Conservation (phyloP, 2,113 vertebrate species). For the Riparia riparia region DNA sequence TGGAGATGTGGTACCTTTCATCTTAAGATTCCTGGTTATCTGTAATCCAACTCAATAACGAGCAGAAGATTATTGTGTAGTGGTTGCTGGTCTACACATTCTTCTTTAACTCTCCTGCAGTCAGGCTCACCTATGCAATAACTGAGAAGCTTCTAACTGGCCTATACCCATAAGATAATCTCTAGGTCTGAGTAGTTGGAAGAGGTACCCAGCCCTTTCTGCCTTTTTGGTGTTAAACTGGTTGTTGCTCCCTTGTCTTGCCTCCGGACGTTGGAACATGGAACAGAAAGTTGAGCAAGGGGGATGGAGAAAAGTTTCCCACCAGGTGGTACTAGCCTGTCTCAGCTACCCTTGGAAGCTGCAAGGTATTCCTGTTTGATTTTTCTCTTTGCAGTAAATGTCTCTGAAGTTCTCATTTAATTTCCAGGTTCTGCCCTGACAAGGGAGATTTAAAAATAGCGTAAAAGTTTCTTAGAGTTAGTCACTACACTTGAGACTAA, state of each 20-base stretch:
- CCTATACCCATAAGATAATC: background rate
- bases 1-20: background rate
- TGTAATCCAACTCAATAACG: background rate
- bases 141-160: background rate
- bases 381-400: background rate
- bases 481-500: slow-evolving; percentile 44
- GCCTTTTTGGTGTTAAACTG: background rate
- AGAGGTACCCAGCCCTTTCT: background rate
- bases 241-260: background rate
- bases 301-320: background rate
- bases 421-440: slow-evolving; percentile 49
- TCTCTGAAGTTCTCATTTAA: background rate
- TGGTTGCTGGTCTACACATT: background rate
- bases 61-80: background rate
- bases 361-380: background rate
- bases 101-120: background rate
- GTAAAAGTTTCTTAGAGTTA: slow-evolving; percentile 42
- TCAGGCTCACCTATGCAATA: background rate
- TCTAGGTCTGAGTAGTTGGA: background rate
- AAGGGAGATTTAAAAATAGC: slow-evolving; percentile 59
- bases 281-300: background rate
- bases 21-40: background rate
- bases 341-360: background rate
- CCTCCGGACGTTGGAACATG: background rate
- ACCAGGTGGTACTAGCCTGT: slow-evolving; percentile 50